phyloP scores from a whole-genome alignment of 2,797 vertebrate species.

The Phataginus tricuspis region DNA sequence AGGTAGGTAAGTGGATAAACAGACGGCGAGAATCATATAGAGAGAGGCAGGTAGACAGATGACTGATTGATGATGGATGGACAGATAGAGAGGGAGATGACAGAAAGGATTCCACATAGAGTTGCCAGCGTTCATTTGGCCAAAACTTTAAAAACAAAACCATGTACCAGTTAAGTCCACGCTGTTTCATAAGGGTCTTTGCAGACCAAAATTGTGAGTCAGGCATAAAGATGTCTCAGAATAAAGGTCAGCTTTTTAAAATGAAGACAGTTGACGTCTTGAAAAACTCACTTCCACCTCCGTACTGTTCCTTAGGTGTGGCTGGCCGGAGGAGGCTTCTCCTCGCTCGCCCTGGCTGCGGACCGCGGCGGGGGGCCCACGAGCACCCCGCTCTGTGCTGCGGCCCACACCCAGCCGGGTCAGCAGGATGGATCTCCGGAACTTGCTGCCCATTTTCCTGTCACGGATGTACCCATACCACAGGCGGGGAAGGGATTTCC shows the following conservation, averaged over 20 bases:
- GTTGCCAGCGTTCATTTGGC: background rate
- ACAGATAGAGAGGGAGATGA: background rate
- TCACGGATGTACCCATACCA: too few species aligned
- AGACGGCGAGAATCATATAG: background rate
- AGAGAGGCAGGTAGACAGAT: too few species aligned
- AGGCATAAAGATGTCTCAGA: background rate
- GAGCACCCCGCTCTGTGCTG: too few species aligned
- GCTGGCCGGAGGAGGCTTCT: background rate
- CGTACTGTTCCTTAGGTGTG: rapidly evolving
- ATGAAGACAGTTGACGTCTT: background rate
- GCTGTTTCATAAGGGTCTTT: background rate
- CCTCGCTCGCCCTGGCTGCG: background rate
- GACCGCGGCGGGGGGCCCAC: rapidly evolving
- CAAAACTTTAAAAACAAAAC: background rate
- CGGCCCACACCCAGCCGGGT: background rate
- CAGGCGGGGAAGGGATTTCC: background rate
- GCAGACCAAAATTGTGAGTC: background rate
- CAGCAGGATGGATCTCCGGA: rapidly evolving
- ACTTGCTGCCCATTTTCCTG: background rate
- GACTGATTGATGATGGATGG: background rate
- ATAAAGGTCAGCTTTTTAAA: background rate
- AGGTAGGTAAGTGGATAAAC: background rate
- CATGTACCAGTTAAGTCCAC: background rate
- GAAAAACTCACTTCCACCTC: background rate
- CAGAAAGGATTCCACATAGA: background rate